Percentiles rank a stretch among this genome's conserved stretches.
Conservation (phyloP, 2,113 vertebrate species). For the Narcine bancroftii region DNA sequence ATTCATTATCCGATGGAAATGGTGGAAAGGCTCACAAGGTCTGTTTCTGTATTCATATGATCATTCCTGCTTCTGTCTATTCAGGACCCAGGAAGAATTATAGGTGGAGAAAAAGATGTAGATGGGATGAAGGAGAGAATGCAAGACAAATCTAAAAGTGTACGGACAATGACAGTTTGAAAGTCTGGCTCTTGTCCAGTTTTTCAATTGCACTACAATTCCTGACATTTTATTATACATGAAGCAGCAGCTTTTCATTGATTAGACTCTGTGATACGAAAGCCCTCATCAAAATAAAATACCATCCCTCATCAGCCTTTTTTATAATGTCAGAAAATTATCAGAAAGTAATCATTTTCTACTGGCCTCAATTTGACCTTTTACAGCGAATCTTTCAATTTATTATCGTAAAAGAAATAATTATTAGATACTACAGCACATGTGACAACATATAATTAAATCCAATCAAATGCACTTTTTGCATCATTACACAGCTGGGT, state of each 20-base stretch:
- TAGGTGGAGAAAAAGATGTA: background rate
- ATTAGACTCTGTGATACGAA: conserved; percentile 23
- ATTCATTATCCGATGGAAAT: background rate
- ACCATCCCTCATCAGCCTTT: conserved; percentile 13
- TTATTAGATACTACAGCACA: conserved; percentile 34
- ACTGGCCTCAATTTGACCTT: conserved; percentile 33
- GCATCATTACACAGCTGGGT: conserved; percentile 36
- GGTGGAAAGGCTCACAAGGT: background rate
- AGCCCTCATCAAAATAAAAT: conserved; percentile 34
- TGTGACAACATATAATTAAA: conserved; percentile 37
- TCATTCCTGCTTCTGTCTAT: background rate
- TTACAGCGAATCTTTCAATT: conserved; percentile 37
- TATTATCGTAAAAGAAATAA: conserved; percentile 33
- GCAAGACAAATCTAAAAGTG: background rate
- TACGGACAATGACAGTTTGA: conserved; percentile 18
- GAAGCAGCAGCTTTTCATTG: conserved; percentile 4
- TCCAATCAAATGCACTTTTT: conserved; percentile 37
- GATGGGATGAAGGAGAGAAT: background rate
- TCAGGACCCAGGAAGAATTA: background rate
- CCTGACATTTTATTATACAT: conserved; percentile 26
- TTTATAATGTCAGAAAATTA: conserved; percentile 34
- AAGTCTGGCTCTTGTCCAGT: conserved; percentile 26
- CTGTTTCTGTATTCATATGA: background rate
- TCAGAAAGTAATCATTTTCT: conserved; percentile 36
- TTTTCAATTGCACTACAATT: conserved; percentile 26